Evolutionary conservation across 2,888 invertebrate species (phyloP), one percentile per base, ranked within the genome.

Genomic region (Drosophila trichaetosa): DNA sequence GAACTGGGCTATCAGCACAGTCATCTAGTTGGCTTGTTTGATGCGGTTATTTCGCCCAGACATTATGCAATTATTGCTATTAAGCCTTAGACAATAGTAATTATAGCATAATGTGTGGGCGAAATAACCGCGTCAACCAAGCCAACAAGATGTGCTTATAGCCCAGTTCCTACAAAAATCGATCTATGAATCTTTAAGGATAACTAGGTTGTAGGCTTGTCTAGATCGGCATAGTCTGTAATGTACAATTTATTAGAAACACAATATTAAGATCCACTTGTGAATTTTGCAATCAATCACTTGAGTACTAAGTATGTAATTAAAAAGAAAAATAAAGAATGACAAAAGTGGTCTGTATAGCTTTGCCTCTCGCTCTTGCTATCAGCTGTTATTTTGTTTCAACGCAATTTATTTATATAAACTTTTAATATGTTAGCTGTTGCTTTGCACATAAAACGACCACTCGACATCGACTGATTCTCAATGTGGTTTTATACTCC

Each of bases 31-130:
- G 95, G 96, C 86, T 93, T 98, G 72, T 98, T 98, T 93, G 96
- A 98, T 94, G 96, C 97, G 8, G 94, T 96, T 1, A 93, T 96
- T 69, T 98, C 98, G 1, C 98, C 98, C 4, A 94, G 98, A 36
- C 91, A 90, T 70, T 93, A 81, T 80, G 92, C 91, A 48, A 90
- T 92, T 53, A 79, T 92, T 42, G 83, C 91, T 29, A 60, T 90
- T 10, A 91, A 91, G 33, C 18, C 36, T 31, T 21, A 18, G 18
- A 27, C 11, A 21, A 29, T 29, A 29, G 7, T 29, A 29, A 29
- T 7, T 29, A 29, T 29, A 29, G 29, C 29, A 29, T 29, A 29
- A 29, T 29, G 29, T 29, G 6, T 29, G 29, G 29, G 29, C 29
- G 0, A 29, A 29, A n/a, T 29, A 16, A 16, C 11, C 21, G 29